These are phyloP conservation scores for Chaetodon auriga DNA, from an alignment of 2,113 vertebrate genomes.

Conservation along the genomic window DNA sequence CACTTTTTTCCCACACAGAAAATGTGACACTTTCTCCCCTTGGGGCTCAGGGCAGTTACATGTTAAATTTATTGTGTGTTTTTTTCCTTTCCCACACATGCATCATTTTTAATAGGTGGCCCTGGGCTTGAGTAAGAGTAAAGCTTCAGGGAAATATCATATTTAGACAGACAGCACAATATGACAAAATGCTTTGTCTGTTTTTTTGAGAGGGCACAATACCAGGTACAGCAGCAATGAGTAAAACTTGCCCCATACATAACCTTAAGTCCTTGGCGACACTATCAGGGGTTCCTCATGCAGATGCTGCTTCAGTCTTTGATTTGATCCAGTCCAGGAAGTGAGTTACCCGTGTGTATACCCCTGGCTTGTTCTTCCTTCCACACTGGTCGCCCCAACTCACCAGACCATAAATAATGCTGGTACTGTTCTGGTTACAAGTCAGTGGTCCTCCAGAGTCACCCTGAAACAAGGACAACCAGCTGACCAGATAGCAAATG, in stretches of 20 bases:
- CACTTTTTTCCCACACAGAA: no score
- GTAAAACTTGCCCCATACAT: background rate
- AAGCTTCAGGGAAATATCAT: background rate
- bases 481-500: conserved; percentile 1
- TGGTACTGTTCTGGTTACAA: conserved; percentile 80
- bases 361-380: conserved; percentile 89
- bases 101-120: background rate
- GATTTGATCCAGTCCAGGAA: conserved; percentile 89
- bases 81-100: background rate
- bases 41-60: background rate
- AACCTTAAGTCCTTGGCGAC: background rate
- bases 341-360: conserved; percentile 88
- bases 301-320: conserved; percentile 67
- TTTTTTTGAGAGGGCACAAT: background rate
- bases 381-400: conserved; percentile 95
- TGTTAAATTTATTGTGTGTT: background rate
- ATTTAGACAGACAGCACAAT: background rate
- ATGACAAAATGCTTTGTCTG: background rate
- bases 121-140: background rate
- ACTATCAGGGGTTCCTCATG: conserved; percentile 11
- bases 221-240: background rate
- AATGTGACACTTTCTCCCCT: background rate
- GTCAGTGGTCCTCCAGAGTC: conserved; percentile 95
- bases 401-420: conserved; percentile 90
- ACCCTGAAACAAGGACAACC: conserved; percentile 83